Conservation (phyloP, 1,140 invertebrate species). For the Liolophura sinensis region DNA sequence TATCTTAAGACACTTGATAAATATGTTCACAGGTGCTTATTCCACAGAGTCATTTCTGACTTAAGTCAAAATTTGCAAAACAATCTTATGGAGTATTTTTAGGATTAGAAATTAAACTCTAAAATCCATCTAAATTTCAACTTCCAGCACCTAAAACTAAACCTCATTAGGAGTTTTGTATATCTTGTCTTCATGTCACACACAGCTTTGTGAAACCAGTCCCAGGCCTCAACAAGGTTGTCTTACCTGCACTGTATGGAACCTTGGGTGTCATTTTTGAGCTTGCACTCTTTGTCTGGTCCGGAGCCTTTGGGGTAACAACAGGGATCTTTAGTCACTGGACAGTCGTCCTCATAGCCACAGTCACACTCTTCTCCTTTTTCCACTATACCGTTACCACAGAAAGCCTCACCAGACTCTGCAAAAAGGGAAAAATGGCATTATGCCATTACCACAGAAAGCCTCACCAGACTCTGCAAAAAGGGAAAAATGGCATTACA, state of each 20-base stretch:
- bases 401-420: constrained; percentile 91
- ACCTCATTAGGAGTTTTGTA: too few species aligned
- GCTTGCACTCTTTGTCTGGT: constrained; percentile 20
- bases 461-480: constrained; percentile 80
- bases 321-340: constrained; percentile 73
- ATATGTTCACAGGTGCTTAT: too few species aligned
- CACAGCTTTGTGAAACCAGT: too few species aligned
- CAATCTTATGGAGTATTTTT: too few species aligned
- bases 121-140: too few species aligned
- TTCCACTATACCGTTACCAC: constrained; percentile 99
- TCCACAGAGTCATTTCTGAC: too few species aligned
- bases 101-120: too few species aligned
- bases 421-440: constrained; percentile 63
- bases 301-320: constrained; percentile 62
- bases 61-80: too few species aligned
- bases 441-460: constrained; percentile 99
- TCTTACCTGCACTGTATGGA: constrained; percentile 33
- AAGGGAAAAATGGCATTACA: constrained; percentile 72
- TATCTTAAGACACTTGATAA: too few species aligned
- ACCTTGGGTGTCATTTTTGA: background rate
- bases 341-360: constrained; percentile 92
- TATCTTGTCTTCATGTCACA: too few species aligned
- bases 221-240: background rate
- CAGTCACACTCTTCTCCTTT: constrained; percentile 98
- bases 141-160: too few species aligned